Evolutionary conservation across 2,888 invertebrate genomes (phyloP).

Genomic region (Elysia crispata): DNA sequence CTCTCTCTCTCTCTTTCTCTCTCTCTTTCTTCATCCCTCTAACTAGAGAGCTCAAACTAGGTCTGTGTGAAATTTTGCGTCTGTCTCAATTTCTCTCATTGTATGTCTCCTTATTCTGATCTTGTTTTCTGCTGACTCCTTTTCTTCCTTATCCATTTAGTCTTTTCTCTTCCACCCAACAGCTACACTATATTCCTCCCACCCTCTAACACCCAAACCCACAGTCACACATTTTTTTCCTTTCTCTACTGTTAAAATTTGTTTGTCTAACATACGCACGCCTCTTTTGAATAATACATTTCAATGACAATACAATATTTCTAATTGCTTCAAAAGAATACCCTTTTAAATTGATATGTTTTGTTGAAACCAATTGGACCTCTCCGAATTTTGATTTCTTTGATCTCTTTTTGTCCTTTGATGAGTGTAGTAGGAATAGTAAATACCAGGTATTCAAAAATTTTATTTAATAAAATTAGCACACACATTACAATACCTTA

Average conservation of each 20-base stretch:
- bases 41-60: neutral
- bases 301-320: neutral
- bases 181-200: neutral
- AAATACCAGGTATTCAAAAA: too few species aligned
- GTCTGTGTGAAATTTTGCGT: neutral
- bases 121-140: too few species aligned
- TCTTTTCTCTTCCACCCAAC: conserved; percentile 1
- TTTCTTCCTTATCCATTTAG: neutral
- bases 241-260: neutral
- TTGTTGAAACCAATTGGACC: too few species aligned
- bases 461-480: too few species aligned
- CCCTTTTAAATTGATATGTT: too few species aligned
- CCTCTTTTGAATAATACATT: neutral
- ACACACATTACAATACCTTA: too few species aligned
- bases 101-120: neutral
- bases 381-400: too few species aligned
- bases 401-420: too few species aligned
- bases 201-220: neutral
- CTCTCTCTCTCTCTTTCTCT: conserved; percentile 6
- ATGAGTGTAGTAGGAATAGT: too few species aligned
- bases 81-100: neutral
- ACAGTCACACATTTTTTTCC: neutral
- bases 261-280: too few species aligned
- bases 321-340: too few species aligned
- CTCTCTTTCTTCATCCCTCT: conserved; percentile 10